Percentiles rank a stretch among this genome's conserved stretches.
phyloP scores from a whole-genome alignment of 2,113 vertebrate genomes.

The human region DNA sequence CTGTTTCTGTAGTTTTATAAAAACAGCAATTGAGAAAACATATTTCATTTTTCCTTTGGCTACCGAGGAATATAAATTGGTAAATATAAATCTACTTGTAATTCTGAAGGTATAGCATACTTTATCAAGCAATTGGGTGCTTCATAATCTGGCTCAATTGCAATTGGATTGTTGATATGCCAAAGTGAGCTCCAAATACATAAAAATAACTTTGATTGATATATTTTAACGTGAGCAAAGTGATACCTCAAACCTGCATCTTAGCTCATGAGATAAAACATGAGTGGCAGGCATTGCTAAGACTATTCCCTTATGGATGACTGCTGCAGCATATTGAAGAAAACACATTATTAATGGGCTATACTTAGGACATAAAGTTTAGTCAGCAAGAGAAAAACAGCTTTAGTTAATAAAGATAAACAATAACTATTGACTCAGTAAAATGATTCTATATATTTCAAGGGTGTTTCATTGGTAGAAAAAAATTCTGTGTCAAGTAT shows the following conservation, averaged over 20 bases:
- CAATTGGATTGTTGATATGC: neutral
- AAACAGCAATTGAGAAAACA: neutral
- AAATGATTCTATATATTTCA: constrained; percentile 17
- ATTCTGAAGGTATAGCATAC: neutral
- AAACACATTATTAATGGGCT: neutral
- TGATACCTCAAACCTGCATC: neutral
- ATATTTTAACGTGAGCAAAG: neutral
- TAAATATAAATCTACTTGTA: neutral
- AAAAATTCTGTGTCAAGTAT: neutral
- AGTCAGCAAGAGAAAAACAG: neutral
- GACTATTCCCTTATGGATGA: neutral
- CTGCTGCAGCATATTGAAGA: neutral
- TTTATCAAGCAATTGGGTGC: neutral
- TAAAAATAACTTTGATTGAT: constrained; percentile 2
- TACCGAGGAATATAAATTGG: neutral
- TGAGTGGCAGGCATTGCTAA: neutral
- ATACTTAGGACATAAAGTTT: neutral
- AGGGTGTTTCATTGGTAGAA: neutral
- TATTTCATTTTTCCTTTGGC: neutral
- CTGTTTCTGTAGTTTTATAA: neutral
- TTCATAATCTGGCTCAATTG: neutral
- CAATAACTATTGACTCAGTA: neutral
- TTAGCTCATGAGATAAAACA: neutral
- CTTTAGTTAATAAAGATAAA: neutral
- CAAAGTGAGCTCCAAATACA: neutral